These are phyloP conservation scores for Volucella inanis DNA, from an alignment of 2,888 invertebrate genomes.

Conservation along the genomic window DNA sequence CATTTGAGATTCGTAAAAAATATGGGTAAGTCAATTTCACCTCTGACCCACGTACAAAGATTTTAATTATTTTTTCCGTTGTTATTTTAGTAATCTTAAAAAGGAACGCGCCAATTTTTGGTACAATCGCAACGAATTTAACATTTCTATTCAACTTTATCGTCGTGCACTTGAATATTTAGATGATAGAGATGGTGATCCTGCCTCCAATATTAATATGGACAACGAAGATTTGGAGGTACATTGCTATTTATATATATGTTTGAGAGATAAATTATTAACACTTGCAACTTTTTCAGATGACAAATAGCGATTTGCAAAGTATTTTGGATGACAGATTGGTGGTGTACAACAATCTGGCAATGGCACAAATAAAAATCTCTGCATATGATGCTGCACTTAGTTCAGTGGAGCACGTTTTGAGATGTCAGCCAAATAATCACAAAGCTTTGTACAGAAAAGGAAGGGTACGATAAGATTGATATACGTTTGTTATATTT, in stretches of 20 bases:
- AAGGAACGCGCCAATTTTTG: slow-evolving; percentile 95
- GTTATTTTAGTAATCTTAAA: slow-evolving; percentile 86
- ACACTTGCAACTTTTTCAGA: slow-evolving; percentile 77
- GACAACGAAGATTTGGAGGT: slow-evolving; percentile 83
- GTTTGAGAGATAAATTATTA: background rate
- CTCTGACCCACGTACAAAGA: background rate
- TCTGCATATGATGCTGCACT: slow-evolving; percentile 93
- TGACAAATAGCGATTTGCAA: slow-evolving; percentile 86
- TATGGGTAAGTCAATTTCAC: slow-evolving; percentile 86
- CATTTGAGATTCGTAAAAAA: slow-evolving; percentile 87
- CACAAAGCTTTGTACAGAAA: slow-evolving; percentile 95
- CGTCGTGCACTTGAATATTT: slow-evolving; percentile 92
- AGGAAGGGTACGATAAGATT: slow-evolving; percentile 85
- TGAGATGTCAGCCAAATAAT: slow-evolving; percentile 93
- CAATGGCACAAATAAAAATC: slow-evolving; percentile 95
- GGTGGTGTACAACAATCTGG: slow-evolving; percentile 95
- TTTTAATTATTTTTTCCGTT: background rate
- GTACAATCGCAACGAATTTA: slow-evolving; percentile 92
- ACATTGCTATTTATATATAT: background rate
- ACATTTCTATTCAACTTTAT: slow-evolving; percentile 93
- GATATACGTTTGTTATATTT: background rate
- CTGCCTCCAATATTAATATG: slow-evolving; percentile 84
- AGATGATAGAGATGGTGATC: slow-evolving; percentile 88
- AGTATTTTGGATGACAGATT: slow-evolving; percentile 90
- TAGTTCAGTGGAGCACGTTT: slow-evolving; percentile 91